Evolutionary conservation across 2,797 vertebrate species (phyloP).

Genomic region (Channallabes apus): DNA sequence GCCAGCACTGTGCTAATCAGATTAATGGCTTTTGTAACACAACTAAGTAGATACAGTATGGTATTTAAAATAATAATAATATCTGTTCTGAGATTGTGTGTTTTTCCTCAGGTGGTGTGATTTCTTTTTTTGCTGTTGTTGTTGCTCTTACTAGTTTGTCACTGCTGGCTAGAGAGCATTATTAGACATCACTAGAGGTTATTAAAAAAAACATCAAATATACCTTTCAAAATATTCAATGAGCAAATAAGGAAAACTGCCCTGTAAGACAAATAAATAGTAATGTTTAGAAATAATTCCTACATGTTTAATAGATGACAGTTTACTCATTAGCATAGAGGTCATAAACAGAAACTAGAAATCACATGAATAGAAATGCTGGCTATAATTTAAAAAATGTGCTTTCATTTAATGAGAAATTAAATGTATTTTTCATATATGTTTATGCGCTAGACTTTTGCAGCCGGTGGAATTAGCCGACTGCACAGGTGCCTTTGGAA

Average conservation of each 20-base stretch:
- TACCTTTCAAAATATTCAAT: neutral
- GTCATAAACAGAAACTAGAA: neutral
- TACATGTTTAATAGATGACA: neutral
- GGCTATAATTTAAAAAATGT: neutral
- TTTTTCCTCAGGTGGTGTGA: neutral
- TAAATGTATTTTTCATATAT: neutral
- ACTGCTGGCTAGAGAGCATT: neutral
- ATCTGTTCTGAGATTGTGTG: neutral
- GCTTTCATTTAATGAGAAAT: neutral
- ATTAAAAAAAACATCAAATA: neutral
- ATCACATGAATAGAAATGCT: too few species aligned
- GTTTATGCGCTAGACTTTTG: neutral
- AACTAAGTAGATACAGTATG: neutral
- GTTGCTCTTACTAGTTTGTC: neutral
- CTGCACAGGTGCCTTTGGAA: neutral
- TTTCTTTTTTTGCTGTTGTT: neutral
- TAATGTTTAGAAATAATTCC: neutral
- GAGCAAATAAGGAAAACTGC: neutral
- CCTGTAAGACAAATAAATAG: neutral
- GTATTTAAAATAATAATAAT: neutral
- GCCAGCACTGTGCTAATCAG: neutral
- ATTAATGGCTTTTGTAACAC: neutral
- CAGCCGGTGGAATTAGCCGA: neutral
- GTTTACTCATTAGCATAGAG: neutral
- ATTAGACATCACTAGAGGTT: too few species aligned